Evolutionary conservation across 2,113 vertebrate species (phyloP).

Genomic region (Puma concolor): DNA sequence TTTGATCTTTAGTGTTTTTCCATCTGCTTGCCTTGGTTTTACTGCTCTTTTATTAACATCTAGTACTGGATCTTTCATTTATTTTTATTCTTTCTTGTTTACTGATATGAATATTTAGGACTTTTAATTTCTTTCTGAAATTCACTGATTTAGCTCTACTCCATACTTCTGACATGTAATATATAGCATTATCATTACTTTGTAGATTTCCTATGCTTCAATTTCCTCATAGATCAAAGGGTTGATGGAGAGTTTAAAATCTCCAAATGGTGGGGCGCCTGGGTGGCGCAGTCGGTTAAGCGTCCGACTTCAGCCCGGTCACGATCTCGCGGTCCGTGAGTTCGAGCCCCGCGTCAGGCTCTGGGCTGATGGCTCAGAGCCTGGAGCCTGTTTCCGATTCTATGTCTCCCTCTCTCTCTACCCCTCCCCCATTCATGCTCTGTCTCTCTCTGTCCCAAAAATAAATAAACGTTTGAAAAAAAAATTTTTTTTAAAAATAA

Average conservation of each 20-base stretch:
- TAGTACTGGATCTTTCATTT: neutral
- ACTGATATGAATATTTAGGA: neutral
- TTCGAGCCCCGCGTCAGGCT: too few relatives aligned
- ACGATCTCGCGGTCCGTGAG: too few relatives aligned
- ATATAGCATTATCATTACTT: neutral
- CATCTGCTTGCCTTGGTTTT: neutral
- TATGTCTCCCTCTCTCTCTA: too few relatives aligned
- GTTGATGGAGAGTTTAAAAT: neutral
- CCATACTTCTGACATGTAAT: neutral
- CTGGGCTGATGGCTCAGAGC: too few relatives aligned
- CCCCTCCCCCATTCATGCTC: too few relatives aligned
- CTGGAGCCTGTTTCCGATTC: too few relatives aligned
- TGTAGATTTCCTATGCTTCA: neutral
- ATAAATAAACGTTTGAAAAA: too few relatives aligned
- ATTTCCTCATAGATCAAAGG: slow-evolving; percentile 11
- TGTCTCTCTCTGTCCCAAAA: too few relatives aligned
- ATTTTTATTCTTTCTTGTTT: slow-evolving; percentile 24
- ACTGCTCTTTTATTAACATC: neutral
- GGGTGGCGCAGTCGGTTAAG: too few relatives aligned
- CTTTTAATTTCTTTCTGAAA: slow-evolving; percentile 22
- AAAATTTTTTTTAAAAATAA: too few relatives aligned
- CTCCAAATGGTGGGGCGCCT: neutral
- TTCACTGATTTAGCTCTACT: neutral
- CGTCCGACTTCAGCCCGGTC: too few relatives aligned
- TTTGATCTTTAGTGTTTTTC: neutral